Base-by-base conservation (phyloP, 1,140 invertebrate genomes). In the Delia radicum region DNA sequence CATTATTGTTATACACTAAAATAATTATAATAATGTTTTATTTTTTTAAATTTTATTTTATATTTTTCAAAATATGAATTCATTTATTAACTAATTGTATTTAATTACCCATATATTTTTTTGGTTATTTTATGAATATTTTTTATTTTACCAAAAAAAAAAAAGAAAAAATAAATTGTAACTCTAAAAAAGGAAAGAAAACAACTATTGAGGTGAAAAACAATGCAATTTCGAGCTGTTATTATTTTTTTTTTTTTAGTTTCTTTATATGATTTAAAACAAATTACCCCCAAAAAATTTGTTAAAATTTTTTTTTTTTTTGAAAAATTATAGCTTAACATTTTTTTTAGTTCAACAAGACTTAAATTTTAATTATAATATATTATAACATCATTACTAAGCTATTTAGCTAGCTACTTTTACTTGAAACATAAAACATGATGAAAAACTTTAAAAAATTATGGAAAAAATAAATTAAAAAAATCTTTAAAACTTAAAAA, bases 341-440 rank as follows among this genome's bases (percentile, higher is more conserved):
- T 55, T 55, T 55, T 55, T 55, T 37, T 69, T 69, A 69, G 65
- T 69, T 33, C 10, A 69, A 69, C 29, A 69, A 69, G 65, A 69
- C 65, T 69, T 69, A 69, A 69, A 69, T 69, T 69, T 21, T 55
- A 21, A 55, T 55, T 55, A 55, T 21, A 21, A 21, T 55, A 55
- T 55, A 55, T 55, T 69, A 69, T 69, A 21, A 69, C 65, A 69
- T 69, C 65, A 69, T 69, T 69, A 69, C 31, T 24, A 29, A 69
- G 65, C 65, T 69, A 69, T 21, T 69, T 69, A 69, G 29, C 65
- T 55, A 69, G 65, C 65, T 69, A 69, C 65, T 33, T 69, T 69
- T 69, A 69, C 29, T 69, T 69, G 65, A 69, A 33, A 33, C n/a
- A 69, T 33, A 69, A 33, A 69, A 55, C 48, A 55, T 55, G 21